Base-by-base conservation (phyloP, 92 coral and sea anemone species). In the Ricordea florida region DNA sequence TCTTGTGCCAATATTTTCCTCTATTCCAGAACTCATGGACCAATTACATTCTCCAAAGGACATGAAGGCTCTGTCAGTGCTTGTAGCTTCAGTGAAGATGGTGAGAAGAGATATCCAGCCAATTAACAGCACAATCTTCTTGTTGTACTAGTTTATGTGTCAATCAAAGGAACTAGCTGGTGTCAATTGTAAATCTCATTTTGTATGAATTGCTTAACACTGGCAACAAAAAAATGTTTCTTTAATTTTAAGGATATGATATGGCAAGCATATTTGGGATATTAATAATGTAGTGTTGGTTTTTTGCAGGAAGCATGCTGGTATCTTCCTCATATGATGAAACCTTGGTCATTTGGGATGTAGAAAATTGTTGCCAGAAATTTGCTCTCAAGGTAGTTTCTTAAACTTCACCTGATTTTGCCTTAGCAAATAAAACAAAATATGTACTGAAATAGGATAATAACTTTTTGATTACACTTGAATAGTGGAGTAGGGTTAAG, bases 61-160 rank as follows among this genome's bases (percentile, higher is more conserved):
- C 98, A 94, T 41, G 98, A 94, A 79, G 98, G 98, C 4, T 94
- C 98, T 30, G 83, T 94, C 26, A 94, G 98, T 87, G 84, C 94
- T 31, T 94, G 98, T 41, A 77, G 79, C 47, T 94, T 94, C 57
- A 94, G 97, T 72, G 64, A 79, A 50, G 98, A 94, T 79, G 98
- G 98, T 94, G 72, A 62, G 92, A 41, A 47, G 33, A 37, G 4
- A 9, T 34, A 4, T 14, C 36, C 7, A 47, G 14, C 52, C 4
- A n/a, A 42, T 6, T 4, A 0, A 17, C 0, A 14, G 14, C 23
- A 10, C 21, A 16, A 1, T 15, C 35, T 34, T 17, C 25, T 1
- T 11, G 20, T 29, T 20, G 27, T 27, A 18, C 20, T 44, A 24
- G 18, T 44, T 1, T 16, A 44, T 44, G 51, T 24, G 13, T 28